Evolutionary conservation across 2,113 vertebrate species (phyloP).

Genomic region (Pterophyllum scalare): DNA sequence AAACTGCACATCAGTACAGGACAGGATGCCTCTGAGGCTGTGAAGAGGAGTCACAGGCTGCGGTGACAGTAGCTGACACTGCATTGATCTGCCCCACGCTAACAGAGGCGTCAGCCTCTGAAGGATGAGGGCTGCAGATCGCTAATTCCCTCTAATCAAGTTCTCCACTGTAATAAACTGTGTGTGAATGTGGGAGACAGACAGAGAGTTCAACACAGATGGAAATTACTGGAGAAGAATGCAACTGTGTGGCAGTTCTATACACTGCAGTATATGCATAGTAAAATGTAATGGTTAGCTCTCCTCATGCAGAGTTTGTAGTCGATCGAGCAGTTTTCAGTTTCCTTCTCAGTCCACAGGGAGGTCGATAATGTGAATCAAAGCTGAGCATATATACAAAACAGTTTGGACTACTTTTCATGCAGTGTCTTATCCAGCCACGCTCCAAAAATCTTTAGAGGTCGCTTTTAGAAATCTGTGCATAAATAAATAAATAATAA

Average conservation of each 20-base stretch:
- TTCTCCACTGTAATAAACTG: slow-evolving; percentile 34
- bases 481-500: not conserved
- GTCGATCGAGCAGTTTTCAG: too few relatives aligned
- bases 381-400: not conserved
- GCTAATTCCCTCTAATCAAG: slow-evolving; percentile 67
- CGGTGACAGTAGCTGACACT: slow-evolving; percentile 35
- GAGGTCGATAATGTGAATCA: not conserved
- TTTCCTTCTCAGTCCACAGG: not conserved
- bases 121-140: slow-evolving; percentile 27
- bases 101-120: slow-evolving; percentile 44
- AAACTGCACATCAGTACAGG: not conserved
- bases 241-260: not conserved
- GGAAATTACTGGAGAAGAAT: not conserved
- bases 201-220: not conserved
- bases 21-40: not conserved
- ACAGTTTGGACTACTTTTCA: not conserved
- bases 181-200: slow-evolving; percentile 1
- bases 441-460: not conserved
- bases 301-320: not conserved
- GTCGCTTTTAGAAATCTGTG: not conserved
- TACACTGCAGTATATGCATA: not conserved
- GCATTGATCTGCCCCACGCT: slow-evolving; percentile 52
- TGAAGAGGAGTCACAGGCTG: slow-evolving; percentile 7
- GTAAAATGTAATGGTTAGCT: not conserved
- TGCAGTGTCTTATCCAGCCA: not conserved